These are phyloP conservation scores for Oxyruncus cristatus DNA, from an alignment of 2,113 vertebrate genomes.

Conservation along the genomic window DNA sequence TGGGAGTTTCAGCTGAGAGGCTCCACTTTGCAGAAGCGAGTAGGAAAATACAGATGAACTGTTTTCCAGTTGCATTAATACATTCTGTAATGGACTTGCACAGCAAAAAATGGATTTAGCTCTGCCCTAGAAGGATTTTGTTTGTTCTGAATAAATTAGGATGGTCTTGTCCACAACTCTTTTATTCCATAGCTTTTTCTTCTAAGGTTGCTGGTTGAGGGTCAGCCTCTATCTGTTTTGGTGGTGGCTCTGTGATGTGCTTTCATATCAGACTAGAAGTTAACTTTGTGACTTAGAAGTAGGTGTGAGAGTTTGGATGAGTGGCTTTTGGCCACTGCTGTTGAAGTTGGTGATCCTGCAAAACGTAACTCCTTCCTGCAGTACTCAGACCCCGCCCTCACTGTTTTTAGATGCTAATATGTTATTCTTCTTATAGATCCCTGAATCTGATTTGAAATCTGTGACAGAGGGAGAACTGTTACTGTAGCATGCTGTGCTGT, in stretches of 20 bases:
- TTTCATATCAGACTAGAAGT: not conserved
- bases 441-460: not conserved
- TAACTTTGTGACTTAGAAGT: not conserved
- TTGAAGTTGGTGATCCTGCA: not conserved
- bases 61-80: not conserved
- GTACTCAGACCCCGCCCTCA: not conserved
- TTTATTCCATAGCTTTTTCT: not conserved
- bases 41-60: not conserved
- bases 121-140: not conserved
- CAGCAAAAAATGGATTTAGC: not conserved
- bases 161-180: not conserved
- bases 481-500: not conserved
- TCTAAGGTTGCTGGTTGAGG: not conserved
- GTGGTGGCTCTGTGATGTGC: not conserved
- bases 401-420: not conserved
- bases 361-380: not conserved
- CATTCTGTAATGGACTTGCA: not conserved
- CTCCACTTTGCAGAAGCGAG: not conserved
- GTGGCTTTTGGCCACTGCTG: not conserved
- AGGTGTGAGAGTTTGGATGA: not conserved
- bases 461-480: not conserved
- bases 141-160: not conserved
- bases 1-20: not conserved
- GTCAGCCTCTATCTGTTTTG: not conserved
- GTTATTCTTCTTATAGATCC: not conserved